A percentile compares a stretch with the other conserved stretches of the same genome.
These are phyloP conservation scores for Oxygymnocypris stewartii DNA, from an alignment of 2,113 vertebrate genomes.

Conservation along the genomic window DNA sequence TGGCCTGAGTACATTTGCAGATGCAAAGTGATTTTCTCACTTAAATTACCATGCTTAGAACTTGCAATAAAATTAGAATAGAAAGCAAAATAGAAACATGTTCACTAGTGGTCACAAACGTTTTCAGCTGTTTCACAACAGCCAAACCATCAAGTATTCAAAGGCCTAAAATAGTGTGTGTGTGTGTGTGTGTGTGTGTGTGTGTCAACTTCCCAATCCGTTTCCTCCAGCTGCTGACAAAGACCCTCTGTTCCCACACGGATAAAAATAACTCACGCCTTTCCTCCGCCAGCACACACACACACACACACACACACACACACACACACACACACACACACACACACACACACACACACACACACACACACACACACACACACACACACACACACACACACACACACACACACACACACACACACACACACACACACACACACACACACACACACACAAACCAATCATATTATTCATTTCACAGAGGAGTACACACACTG, in stretches of 20 bases:
- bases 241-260: slow-evolving; percentile 66
- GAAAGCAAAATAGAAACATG: neutral
- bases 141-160: neutral
- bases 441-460: slow-evolving; percentile 42
- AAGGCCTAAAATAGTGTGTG: neutral
- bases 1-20: too few relatives aligned
- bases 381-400: slow-evolving; percentile 34
- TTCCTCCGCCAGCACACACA: slow-evolving; percentile 47
- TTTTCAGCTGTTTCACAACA: neutral
- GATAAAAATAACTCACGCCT: slow-evolving; percentile 65
- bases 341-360: slow-evolving; percentile 43
- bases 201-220: slow-evolving; percentile 59
- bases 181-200: slow-evolving; percentile 44
- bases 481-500: slow-evolving; percentile 22
- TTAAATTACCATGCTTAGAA: neutral
- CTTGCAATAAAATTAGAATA: neutral
- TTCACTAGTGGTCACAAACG: neutral
- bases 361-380: neutral
- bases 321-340: slow-evolving; percentile 36
- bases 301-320: slow-evolving; percentile 11
- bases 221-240: slow-evolving; percentile 67
- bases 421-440: slow-evolving; percentile 42
- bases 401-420: slow-evolving; percentile 32
- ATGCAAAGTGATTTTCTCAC: neutral
- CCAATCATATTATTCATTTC: slow-evolving; percentile 34